Base-by-base conservation (phyloP, 2,113 vertebrate genomes). In the Nyctereutes procyonoides region DNA sequence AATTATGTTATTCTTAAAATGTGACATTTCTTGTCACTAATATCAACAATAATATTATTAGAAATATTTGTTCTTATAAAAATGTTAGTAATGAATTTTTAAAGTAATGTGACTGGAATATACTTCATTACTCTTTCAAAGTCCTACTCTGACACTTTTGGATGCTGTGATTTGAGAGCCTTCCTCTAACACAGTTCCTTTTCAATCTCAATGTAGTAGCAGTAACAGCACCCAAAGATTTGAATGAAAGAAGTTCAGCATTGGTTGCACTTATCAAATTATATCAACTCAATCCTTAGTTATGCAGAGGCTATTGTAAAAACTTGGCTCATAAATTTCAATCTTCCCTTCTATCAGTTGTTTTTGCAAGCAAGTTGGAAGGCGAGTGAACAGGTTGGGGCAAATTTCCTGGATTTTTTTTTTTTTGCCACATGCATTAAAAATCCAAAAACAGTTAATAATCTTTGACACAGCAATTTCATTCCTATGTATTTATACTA, bases 1-100 rank as follows among this genome's bases (percentile, higher is more conserved):
- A 96, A 92, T 88, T 91, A 62, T 24, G 8, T 58, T 62, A n/a
- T 0, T 38, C 53, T 90, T 92, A 82, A 89, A 93, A 74, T 30
- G 17, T 96, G n/a, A 83, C 17, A 5, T 88, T 4, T 6, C 5
- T 94, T 90, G 11, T 74, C 62, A 32, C 38, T 74, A 71, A 63
- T 83, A 71, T 84, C 10, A 80, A 19, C 58, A 85, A 28, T 19
- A 81, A 19, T 22, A 92, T 51, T 69, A 62, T 51, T 15, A 84
- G 76, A 86, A 86, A 56, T 90, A 55, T 80, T 90, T 93, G 26
- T n/a, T 96, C 48, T 95, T 81, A 48, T 16, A 67, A 90, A 93
- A 77, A 79, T 90, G 15, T 73, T 85, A 73, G 10, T 58, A 71
- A 77, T 91, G 28, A 51, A 80, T 43, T 88, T 95, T 97, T 80